Base-by-base conservation (phyloP, 2,113 vertebrate species). In the Silurus glanis region DNA sequence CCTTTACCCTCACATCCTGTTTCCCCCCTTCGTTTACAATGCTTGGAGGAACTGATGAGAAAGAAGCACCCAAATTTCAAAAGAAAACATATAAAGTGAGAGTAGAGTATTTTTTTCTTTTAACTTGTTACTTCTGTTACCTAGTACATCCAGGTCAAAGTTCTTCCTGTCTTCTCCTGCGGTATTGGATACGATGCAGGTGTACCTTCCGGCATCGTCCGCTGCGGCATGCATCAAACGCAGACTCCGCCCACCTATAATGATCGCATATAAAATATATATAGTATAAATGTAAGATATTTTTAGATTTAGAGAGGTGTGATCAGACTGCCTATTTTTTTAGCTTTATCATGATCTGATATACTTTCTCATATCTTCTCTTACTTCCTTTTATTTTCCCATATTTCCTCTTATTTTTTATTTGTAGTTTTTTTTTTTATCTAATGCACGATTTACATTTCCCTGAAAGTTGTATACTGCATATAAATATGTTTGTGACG, bases 1-100 rank as follows among this genome's bases (percentile, higher is more conserved):
- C 97, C 87, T 96, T 99, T 25, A 99, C 96, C 91, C 97, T 99
- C 69, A 97, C 89, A 47, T 98, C 97, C 90, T 96, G 93, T 80
- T 96, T 14, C 0, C 90, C 94, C 62, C 95, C 96, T 83, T 95
- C 96, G 23, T 92, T 94, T 58, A 94, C 90, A 83, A 99, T 96
- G 72, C 84, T 94, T 83, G 98, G 97, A 55, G 97, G 97, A 80
- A 98, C 98, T 97, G 93, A 66, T 85, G 55, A 72, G 3, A 59
- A 90, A 83, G 67, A 28, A 85, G 82, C 82, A 13, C 1, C 7
- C 13, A 71, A 69, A 58, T 58, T 5, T 13, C 6, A 23, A 64
- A 14, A 67, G 25, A 37, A 81, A 28, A 37, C 6, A 6, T 12
- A 56, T 12, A n/a, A 19, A 14, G 5, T 25, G 10, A 25, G 17